Evolutionary conservation across 2,113 vertebrate genomes (phyloP).

Genomic region (Rhinoptilus africanus): DNA sequence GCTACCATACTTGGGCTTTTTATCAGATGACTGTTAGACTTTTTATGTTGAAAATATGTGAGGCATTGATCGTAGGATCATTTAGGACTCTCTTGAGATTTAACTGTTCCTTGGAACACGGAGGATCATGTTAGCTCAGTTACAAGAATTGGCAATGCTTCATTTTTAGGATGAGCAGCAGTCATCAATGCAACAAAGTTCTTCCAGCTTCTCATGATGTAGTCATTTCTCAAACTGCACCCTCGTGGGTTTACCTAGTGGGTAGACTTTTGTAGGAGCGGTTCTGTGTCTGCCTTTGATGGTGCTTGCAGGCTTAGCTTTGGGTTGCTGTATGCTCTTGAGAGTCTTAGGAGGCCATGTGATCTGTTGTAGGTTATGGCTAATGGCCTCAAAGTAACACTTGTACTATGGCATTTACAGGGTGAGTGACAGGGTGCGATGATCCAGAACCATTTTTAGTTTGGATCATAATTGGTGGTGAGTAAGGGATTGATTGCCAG

Average conservation of each 20-base stretch:
- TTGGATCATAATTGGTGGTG: background rate
- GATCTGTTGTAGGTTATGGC: background rate
- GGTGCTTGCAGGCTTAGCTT: background rate
- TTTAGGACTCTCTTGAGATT: background rate
- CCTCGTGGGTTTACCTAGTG: background rate
- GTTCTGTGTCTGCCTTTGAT: background rate
- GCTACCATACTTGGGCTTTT: background rate
- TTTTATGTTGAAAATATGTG: background rate
- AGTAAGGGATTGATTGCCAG: background rate
- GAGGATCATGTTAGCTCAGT: background rate
- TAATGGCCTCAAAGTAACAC: background rate
- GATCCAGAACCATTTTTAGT: background rate
- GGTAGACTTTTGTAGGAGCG: background rate
- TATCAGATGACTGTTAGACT: background rate
- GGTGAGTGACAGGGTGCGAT: background rate
- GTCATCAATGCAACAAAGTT: background rate
- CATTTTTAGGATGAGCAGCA: background rate
- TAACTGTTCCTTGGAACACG: background rate
- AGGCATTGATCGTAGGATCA: background rate
- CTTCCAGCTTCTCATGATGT: background rate
- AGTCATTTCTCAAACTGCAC: background rate
- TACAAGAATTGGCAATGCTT: background rate
- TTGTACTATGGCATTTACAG: background rate
- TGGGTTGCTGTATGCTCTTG: background rate
- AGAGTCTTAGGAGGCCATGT: background rate